A percentile compares a stretch with the other conserved stretches of the same genome.
Evolutionary conservation across 2,888 invertebrate species (phyloP).

Genomic region (Ennomos fuscantarius): DNA sequence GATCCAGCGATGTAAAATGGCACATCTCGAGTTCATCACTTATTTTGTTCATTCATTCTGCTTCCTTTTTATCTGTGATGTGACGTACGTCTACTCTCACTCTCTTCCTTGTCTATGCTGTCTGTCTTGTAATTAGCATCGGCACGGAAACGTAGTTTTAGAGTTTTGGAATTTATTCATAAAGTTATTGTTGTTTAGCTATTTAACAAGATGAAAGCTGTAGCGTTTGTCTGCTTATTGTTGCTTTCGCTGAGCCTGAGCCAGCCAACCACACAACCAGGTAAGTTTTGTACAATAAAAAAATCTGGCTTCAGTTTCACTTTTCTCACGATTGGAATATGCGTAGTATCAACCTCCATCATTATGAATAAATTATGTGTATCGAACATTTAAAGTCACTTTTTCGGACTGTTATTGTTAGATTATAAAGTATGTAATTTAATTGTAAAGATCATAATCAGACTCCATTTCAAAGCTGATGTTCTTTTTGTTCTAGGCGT

Average conservation of each 20-base stretch:
- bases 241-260: conserved; percentile 65
- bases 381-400: conserved; percentile 11
- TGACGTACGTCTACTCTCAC: no score
- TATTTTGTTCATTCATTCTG: no score
- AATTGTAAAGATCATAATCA: no score
- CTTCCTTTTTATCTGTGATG: no score
- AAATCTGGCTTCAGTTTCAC: conserved; percentile 45
- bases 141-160: conserved; percentile 41
- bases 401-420: background rate
- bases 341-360: conserved; percentile 50
- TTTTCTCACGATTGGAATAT: conserved; percentile 53
- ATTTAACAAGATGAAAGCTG: conserved; percentile 64
- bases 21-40: no score
- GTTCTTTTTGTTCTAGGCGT: no score
- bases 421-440: no score
- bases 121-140: background rate
- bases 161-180: conserved; percentile 35
- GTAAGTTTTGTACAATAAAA: conserved; percentile 51
- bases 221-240: conserved; percentile 69
- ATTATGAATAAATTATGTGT: conserved; percentile 27
- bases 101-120: no score
- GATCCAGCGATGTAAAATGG: no score
- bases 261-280: conserved; percentile 47
- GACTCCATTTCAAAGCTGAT: no score
- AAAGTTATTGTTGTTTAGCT: conserved; percentile 33